Evolutionary conservation across 2,888 invertebrate genomes (phyloP), one percentile per base, ranked within the genome.

Genomic region (Erebia ligea): DNA sequence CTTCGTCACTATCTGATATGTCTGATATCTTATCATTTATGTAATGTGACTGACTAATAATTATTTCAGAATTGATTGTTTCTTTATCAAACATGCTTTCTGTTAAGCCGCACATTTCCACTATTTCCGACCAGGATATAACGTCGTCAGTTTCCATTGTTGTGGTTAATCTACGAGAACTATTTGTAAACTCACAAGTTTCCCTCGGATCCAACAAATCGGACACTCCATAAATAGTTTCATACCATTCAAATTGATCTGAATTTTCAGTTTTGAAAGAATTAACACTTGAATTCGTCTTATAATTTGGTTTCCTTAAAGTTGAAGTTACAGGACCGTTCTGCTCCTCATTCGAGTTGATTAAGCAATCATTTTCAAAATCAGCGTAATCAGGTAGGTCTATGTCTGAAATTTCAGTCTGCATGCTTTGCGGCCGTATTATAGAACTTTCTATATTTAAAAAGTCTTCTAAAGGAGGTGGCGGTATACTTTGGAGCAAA

Each of bases 221-320:
- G n/a, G 88, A 84, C 57, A 91, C 71, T 13, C 92, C 92, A 73
- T 88, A 91, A 69, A 91, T 87, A 63, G 87, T 88, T 76, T 92
- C 91, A 73, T 87, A 85, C 91, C 91, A 92, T 64, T 86, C 87
- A 67, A 76, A 73, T 50, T 71, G 75, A 61, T 81, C 77, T 45
- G 83, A 83, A 62, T 79, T 79, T 65, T 87, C 83, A 42, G 76
- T 72, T 74, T 78, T 79, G 11, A 81, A 72, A 6, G 81, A 80
- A 56, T 79, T 83, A 34, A 82, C 74, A 71, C 84, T 83, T 67
- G 87, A 89, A 76, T 82, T 87, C 59, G 86, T 85, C 80, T 77
- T 84, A 57, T 81, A 77, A 73, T 83, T 80, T 5, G 76, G 70
- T 78, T 82, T 87, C 74, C 88, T 90, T 42, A 91, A 73, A 17